Percentiles rank a stretch among this genome's conserved stretches.
phyloP scores from a whole-genome alignment of 2,113 vertebrate species.

The Syrmaticus mikado region DNA sequence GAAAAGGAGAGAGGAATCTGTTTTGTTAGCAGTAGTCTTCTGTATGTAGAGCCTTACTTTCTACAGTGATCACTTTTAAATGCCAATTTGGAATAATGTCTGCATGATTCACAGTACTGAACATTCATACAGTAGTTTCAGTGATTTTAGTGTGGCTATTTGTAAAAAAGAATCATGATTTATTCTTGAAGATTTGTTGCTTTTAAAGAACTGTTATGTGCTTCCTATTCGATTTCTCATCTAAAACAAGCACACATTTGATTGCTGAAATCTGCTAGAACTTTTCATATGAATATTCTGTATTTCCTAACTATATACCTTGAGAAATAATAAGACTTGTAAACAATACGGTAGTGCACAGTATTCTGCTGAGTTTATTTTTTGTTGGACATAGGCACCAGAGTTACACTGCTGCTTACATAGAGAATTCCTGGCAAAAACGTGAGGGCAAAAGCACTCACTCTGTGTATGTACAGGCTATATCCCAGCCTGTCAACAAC shows the following conservation, averaged over 20 bases:
- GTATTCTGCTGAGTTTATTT: not conserved
- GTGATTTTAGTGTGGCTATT: not conserved
- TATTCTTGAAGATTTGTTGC: fast-evolving
- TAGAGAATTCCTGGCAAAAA: slow-evolving; percentile 56
- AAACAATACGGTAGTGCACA: not conserved
- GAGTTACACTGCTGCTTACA: slow-evolving; percentile 1
- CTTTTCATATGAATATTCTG: not conserved
- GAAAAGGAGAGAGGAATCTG: not conserved
- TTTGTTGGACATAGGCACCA: not conserved
- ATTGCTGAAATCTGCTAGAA: not conserved
- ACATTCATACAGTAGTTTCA: not conserved
- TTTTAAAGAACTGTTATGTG: not conserved
- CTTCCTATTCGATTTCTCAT: not conserved
- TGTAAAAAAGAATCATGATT: not conserved
- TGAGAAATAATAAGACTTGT: not conserved
- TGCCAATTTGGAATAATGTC: not conserved
- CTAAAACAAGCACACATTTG: not conserved
- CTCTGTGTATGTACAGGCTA: slow-evolving; percentile 34
- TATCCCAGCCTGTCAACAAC: slow-evolving; percentile 50
- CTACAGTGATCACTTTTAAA: not conserved
- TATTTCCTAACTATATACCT: not conserved
- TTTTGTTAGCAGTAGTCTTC: not conserved
- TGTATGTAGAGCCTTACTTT: not conserved
- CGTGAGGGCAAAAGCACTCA: not conserved
- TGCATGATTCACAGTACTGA: not conserved